A percentile compares a stretch with the other conserved stretches of the same genome.
Evolutionary conservation across 2,888 invertebrate species (phyloP).

Genomic region (Scaptodrosophila latifasciaeformis): DNA sequence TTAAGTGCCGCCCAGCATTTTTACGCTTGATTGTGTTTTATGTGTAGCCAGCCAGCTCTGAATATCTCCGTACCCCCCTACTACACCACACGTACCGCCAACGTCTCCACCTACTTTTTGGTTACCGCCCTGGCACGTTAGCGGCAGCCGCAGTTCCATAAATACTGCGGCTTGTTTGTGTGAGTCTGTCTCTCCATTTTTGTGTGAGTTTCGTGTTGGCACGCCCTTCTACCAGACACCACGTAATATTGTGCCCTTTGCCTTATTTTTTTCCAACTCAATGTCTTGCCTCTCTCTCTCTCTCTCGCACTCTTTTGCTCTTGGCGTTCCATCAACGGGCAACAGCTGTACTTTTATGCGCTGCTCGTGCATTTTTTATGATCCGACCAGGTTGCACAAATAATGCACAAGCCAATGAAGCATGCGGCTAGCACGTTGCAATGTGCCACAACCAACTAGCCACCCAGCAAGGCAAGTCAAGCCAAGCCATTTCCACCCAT

Average conservation of each 20-base stretch:
- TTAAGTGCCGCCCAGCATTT: slow-evolving; percentile 62
- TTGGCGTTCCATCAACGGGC: slow-evolving; percentile 30
- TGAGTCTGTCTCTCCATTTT: no score
- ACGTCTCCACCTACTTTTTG: neutral
- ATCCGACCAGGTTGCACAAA: slow-evolving; percentile 68
- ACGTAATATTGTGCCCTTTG: no score
- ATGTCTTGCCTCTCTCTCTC: neutral
- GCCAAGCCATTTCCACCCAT: slow-evolving; percentile 4
- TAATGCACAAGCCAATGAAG: slow-evolving; percentile 71
- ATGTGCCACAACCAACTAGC: slow-evolving; percentile 10
- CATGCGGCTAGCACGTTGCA: slow-evolving; percentile 46
- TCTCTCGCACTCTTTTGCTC: slow-evolving; percentile 16
- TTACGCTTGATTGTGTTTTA: slow-evolving; percentile 67
- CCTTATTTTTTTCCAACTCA: no score
- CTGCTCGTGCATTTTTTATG: slow-evolving; percentile 69
- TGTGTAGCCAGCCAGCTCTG: slow-evolving; percentile 39
- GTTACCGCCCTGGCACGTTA: slow-evolving; percentile 24
- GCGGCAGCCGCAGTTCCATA: slow-evolving; percentile 55
- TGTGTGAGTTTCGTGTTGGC: slow-evolving; percentile 45
- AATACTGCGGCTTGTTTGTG: slow-evolving; percentile 63
- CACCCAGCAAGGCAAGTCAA: slow-evolving; percentile 7
- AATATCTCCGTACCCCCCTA: neutral
- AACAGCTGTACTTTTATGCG: slow-evolving; percentile 63
- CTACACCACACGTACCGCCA: neutral
- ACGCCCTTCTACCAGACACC: slow-evolving; percentile 33